Evolutionary conservation across 53 echinoderm and acorn worm genomes (phyloP).

Genomic region (Mesocentrotus franciscanus): DNA sequence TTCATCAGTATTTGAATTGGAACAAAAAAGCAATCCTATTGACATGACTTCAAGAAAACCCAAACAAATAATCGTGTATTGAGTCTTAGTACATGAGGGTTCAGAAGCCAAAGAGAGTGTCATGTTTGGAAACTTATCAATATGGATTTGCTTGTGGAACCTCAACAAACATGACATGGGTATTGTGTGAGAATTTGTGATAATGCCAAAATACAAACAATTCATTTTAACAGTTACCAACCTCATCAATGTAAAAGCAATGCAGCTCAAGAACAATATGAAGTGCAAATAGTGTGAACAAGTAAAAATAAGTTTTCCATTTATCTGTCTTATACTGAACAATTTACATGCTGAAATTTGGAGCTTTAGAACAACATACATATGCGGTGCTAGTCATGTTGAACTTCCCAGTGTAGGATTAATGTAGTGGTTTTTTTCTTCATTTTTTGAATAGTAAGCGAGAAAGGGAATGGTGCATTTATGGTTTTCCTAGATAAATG

Average conservation of each 20-base stretch:
- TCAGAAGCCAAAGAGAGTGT: not conserved
- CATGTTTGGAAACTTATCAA: not conserved
- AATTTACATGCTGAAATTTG: conserved; percentile 48
- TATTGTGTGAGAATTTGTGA: not conserved
- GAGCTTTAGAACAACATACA: conserved; percentile 35
- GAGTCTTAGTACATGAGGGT: not conserved
- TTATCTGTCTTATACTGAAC: conserved; percentile 18
- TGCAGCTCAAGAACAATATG: conserved; percentile 43
- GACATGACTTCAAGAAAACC: not conserved
- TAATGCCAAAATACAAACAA: not conserved
- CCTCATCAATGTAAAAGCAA: not conserved
- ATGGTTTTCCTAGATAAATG: conserved; percentile 36
- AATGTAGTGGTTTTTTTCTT: conserved; percentile 19
- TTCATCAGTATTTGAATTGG: not conserved
- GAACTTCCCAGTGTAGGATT: conserved; percentile 42
- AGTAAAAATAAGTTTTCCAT: conserved; percentile 39
- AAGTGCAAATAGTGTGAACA: conserved; percentile 56
- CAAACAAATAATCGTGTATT: not conserved
- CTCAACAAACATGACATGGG: not conserved
- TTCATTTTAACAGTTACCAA: not conserved
- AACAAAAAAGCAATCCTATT: not conserved
- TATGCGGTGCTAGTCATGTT: conserved; percentile 48
- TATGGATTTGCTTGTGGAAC: not conserved
- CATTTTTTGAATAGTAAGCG: not conserved
- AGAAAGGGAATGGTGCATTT: conserved; percentile 47